phyloP scores from a whole-genome alignment of 2,113 vertebrate genomes.

The Vanacampus margaritifer region DNA sequence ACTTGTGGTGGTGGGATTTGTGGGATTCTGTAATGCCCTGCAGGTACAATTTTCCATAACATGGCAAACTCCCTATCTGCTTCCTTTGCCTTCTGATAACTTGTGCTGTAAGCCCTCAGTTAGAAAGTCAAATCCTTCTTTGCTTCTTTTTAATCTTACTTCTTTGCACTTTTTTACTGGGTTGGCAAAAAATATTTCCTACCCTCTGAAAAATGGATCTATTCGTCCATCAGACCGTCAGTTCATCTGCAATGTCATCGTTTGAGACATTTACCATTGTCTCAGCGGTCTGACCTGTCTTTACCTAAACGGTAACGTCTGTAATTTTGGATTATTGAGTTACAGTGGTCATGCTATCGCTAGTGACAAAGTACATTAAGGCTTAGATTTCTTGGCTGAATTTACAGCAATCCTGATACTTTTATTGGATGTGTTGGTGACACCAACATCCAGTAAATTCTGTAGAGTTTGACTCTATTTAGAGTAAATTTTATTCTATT shows the following conservation, averaged over 20 bases:
- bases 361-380: no score
- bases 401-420: no score
- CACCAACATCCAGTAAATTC: no score
- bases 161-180: constrained; percentile 6
- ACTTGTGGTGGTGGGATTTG: constrained; percentile 12
- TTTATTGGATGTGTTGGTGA: no score
- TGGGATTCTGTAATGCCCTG: constrained; percentile 1
- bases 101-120: constrained; percentile 2
- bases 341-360: no score
- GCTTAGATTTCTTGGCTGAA: no score
- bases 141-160: neutral
- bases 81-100: constrained; percentile 11
- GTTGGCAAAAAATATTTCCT: neutral
- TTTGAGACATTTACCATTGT: neutral
- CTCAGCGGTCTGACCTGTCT: no score
- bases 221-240: neutral
- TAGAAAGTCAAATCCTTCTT: constrained; percentile 25
- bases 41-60: constrained; percentile 9
- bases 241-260: neutral
- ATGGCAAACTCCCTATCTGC: constrained; percentile 1
- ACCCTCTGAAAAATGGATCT: neutral
- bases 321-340: no score
- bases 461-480: no score
- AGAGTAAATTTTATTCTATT: no score
- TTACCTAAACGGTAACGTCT: no score